Conservation (phyloP, 2,113 vertebrate genomes). For the Bettongia penicillata region DNA sequence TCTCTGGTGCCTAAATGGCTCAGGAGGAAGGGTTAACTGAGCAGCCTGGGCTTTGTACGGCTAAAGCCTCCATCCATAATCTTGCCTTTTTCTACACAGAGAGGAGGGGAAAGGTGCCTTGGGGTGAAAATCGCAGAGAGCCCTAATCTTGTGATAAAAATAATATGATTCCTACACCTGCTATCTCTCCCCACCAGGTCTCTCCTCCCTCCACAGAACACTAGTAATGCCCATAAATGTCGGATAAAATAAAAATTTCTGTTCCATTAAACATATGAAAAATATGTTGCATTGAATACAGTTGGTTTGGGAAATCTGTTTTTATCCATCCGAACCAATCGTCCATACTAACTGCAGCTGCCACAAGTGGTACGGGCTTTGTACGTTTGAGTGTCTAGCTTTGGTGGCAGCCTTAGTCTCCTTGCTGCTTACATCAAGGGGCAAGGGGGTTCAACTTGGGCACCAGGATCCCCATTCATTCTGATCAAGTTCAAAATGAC, state of each 20-base stretch:
- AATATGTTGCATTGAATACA: constrained; percentile 83
- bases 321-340: constrained; percentile 80
- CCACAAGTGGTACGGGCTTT: constrained; percentile 67
- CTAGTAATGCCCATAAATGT: constrained; percentile 76
- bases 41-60: constrained; percentile 48
- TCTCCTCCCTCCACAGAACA: constrained; percentile 69
- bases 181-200: constrained; percentile 75
- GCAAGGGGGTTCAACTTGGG: accelerated
- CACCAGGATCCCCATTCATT: neutral
- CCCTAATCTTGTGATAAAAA: constrained; percentile 78
- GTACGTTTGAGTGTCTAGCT: constrained; percentile 51
- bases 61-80: constrained; percentile 66
- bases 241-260: constrained; percentile 84
- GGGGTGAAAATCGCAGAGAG: constrained; percentile 65
- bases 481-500: neutral
- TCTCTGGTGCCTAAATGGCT: constrained; percentile 45
- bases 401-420: neutral
- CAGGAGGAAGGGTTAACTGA: constrained; percentile 73
- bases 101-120: constrained; percentile 62
- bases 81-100: constrained; percentile 60
- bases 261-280: constrained; percentile 85
- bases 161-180: constrained; percentile 79
- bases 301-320: constrained; percentile 84
- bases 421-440: neutral
- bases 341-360: constrained; percentile 78